phyloP scores from a whole-genome alignment of 2,797 vertebrate genomes.

The Siniperca undulata region DNA sequence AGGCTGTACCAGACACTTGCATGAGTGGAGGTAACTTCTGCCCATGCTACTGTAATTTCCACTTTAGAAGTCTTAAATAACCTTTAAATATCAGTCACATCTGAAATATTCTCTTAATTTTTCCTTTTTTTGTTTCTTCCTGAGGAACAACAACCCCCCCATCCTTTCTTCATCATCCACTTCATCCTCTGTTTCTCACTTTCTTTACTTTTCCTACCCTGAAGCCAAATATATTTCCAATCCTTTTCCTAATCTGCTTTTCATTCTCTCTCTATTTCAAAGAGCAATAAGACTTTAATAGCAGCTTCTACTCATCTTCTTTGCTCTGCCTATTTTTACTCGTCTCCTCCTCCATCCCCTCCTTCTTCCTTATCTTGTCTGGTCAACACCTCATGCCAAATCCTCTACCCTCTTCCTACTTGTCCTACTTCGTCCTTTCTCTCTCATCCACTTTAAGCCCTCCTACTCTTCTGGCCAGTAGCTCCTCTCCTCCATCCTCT shows the following conservation, averaged over 20 bases:
- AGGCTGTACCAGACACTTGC: neutral
- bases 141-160: neutral
- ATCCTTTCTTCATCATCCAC: neutral
- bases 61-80: conserved; percentile 4
- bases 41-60: conserved; percentile 5
- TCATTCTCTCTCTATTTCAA: neutral
- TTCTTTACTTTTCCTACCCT: conserved; percentile 19
- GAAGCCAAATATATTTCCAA: conserved; percentile 37
- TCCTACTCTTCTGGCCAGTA: conserved; percentile 12
- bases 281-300: conserved; percentile 27
- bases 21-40: neutral
- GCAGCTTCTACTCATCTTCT: conserved; percentile 18
- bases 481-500: conserved; percentile 18
- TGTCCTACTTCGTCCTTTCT: conserved; percentile 35
- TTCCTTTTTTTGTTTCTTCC: neutral
- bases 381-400: conserved; percentile 34
- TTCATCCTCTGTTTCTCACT: conserved; percentile 6
- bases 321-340: neutral
- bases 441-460: neutral
- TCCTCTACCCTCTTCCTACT: conserved; percentile 41
- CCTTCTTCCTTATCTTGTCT: conserved; percentile 41
- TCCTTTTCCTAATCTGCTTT: conserved; percentile 18
- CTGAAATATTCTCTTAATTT: neutral
- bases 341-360: neutral
- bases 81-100: conserved; percentile 28